Base-by-base conservation (phyloP, 2,113 vertebrate species). In the Pseudopodoces humilis region DNA sequence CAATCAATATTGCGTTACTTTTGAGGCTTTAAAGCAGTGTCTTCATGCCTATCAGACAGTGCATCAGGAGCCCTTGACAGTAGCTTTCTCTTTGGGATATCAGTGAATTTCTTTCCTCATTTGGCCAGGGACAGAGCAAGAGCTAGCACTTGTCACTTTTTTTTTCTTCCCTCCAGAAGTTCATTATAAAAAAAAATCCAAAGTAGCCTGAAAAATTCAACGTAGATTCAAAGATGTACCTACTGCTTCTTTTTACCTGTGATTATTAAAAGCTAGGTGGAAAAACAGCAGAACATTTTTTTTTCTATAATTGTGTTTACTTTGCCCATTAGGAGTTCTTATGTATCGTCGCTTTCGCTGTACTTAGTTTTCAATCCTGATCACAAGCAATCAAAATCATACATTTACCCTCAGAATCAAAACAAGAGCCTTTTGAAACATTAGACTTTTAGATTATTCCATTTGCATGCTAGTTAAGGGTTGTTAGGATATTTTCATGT, bases 361-460 rank as follows among this genome's bases (percentile, higher is more conserved):
- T 74, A 47, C 8, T 67, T 76, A 58, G 39, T 58, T 92, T 83
- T 41, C 71, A 74, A 64, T 86, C 78, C 49, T 90, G 55, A 80
- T 93, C 78, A 85, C 46, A 90, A 70, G 44, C 39, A 71, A 59
- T 92, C 47, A 56, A 83, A 95, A 86, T 81, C 56, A 52, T 68
- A n/a, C 22, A 19, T 82, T 74, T 83, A 69, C 46, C 27, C 67
- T 58, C 28, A 81, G 88, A 93, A 86, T 90, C 47, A 77, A 86
- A 94, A 76, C 33, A 77, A 60, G 62, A 69, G 46, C 47, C 39
- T 92, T 91, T 83, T 37, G 67, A 70, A 91, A 64, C 27, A 93
- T 95, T 86, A 88, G 68, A 74, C 85, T 88, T 95, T 71, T 35
- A 90, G 56, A 88, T 95, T 83, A 68, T 72, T 86, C 74, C 58